Percentiles rank a stretch among this genome's conserved stretches.
Conservation (phyloP, 2,888 invertebrate species). For the Hirtodrosophila confusa region DNA sequence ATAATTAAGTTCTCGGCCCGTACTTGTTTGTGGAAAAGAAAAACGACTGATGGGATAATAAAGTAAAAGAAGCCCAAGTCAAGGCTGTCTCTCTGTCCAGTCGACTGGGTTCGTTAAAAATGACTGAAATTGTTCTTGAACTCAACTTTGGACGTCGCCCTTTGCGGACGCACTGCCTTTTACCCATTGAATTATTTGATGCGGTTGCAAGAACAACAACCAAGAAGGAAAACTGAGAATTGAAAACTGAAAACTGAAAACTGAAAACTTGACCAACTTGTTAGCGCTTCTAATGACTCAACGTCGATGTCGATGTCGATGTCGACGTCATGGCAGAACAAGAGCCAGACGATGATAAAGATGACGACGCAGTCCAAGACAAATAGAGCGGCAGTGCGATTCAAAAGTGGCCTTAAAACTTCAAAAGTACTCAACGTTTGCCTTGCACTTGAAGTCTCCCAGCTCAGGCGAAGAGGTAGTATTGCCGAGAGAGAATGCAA, state of each 20-base stretch:
- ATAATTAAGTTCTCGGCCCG: conserved; percentile 5
- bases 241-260: conserved; percentile 12
- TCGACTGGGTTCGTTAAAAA: conserved; percentile 30
- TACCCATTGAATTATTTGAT: conserved; percentile 12
- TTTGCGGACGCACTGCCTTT: conserved; percentile 12
- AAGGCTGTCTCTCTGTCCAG: background rate
- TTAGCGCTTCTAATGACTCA: conserved; percentile 51
- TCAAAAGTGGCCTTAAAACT: conserved; percentile 23
- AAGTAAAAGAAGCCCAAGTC: too few relatives aligned
- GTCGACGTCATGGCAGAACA: conserved; percentile 1
- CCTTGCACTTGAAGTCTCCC: conserved; percentile 24
- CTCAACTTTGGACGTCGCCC: conserved; percentile 17
- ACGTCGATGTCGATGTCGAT: conserved; percentile 14
- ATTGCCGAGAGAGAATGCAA: background rate
- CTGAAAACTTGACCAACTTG: conserved; percentile 50
- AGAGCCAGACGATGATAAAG: conserved; percentile 40
- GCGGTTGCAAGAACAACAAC: conserved; percentile 6
- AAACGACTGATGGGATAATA: too few relatives aligned
- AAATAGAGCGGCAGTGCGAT: conserved; percentile 31
- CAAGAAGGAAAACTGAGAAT: conserved; percentile 6
- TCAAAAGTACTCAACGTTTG: conserved; percentile 36
- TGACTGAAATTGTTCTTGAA: conserved; percentile 34
- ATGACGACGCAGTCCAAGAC: conserved; percentile 28
- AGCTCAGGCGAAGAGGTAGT: too few relatives aligned
- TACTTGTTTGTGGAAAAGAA: background rate